Percentiles rank a stretch among this genome's conserved stretches.
phyloP scores from a whole-genome alignment of 2,888 invertebrate genomes.

The Hydraecia micacea region DNA sequence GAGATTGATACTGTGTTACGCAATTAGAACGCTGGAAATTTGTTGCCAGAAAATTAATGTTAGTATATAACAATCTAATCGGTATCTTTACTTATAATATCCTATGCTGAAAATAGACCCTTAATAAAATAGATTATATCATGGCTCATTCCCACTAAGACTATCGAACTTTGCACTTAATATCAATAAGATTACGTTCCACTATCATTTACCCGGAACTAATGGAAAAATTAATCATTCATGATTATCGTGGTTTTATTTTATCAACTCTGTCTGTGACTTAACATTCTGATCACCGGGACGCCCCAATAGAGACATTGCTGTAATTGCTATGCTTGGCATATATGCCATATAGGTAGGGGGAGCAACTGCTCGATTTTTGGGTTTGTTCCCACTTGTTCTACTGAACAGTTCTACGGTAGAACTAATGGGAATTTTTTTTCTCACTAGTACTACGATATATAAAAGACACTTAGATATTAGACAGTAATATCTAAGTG shows the following conservation, averaged over 20 bases:
- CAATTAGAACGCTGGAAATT: background rate
- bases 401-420: too few relatives aligned
- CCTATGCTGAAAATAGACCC: background rate
- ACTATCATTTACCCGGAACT: conserved; percentile 1
- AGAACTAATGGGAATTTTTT: too few relatives aligned
- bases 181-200: background rate
- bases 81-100: background rate
- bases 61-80: background rate
- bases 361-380: too few relatives aligned
- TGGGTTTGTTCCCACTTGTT: too few relatives aligned
- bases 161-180: conserved; percentile 14
- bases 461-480: too few relatives aligned
- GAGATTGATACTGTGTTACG: background rate
- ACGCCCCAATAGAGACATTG: background rate
- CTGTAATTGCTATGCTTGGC: too few relatives aligned
- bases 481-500: too few relatives aligned
- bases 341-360: too few relatives aligned
- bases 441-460: too few relatives aligned
- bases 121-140: background rate
- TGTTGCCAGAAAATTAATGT: background rate
- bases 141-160: background rate
- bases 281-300: background rate
- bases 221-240: background rate
- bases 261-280: background rate
- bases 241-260: background rate